Evolutionary conservation across 2,113 vertebrate species (phyloP).

Genomic region (Oenanthe oenanthe): DNA sequence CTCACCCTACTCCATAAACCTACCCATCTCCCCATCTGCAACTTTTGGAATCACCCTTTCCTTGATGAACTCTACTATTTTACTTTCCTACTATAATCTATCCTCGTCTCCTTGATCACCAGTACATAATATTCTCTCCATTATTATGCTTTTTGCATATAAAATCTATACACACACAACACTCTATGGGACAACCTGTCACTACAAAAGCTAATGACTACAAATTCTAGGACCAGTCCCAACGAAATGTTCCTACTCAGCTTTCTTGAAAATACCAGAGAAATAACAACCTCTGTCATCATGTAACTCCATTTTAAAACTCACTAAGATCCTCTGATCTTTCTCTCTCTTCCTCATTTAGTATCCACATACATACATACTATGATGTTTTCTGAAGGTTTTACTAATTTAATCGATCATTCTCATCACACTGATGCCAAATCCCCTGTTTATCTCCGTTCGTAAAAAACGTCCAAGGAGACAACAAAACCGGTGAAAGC

Average conservation of each 20-base stretch:
- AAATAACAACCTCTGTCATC: background rate
- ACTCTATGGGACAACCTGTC: background rate
- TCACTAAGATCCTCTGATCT: background rate
- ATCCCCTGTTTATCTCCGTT: background rate
- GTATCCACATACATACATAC: background rate
- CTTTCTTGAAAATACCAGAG: background rate
- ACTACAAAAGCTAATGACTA: background rate
- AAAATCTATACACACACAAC: background rate
- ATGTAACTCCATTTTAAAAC: background rate
- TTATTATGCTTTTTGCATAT: background rate
- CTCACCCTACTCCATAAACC: background rate
- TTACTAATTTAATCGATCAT: background rate
- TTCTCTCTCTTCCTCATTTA: conserved; percentile 8
- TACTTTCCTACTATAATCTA: background rate
- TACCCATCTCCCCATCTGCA: background rate
- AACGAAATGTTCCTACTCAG: background rate
- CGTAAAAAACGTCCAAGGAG: background rate
- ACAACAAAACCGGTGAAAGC: background rate
- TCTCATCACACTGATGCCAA: background rate
- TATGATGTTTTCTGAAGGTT: background rate
- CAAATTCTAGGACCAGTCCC: background rate
- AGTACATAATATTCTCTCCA: background rate
- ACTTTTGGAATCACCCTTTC: background rate
- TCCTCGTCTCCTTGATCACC: background rate
- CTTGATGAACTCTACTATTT: background rate